Base-by-base conservation (phyloP, 2,888 invertebrate genomes). In the Craniophora ligustri region DNA sequence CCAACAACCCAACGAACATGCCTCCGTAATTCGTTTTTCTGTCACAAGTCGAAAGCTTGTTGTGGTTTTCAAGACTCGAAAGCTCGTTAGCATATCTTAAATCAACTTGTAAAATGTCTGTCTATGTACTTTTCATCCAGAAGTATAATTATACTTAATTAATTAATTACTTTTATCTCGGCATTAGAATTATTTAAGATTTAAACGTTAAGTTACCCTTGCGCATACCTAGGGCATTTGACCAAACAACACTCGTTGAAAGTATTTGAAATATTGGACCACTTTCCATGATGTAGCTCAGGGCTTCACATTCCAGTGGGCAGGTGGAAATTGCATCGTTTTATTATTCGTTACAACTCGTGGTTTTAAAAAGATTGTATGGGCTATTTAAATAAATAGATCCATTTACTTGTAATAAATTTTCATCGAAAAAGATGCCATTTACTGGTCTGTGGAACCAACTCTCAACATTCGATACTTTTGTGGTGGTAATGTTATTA, bases 231-330 rank as follows among this genome's bases (percentile, higher is more conserved):
- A 35, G 23, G 15, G 42, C 44, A 50, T 66, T 60, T 61, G 63
- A 55, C 56, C 38, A 51, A 61, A 56, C 48, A 60, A 47, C 58
- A 55, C 46, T 68, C 50, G 68, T 65, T 66, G 62, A 63, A 65
- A 69, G 65, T 71, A 76, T 82, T 86, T 86, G 84, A 87, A 86
- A 86, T 88, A 89, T 87, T 78, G 75, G 75, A 86, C 84, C 86
- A 87, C 87, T 88, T 88, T 87, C 87, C 79, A 71, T 81, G 81
- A 78, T 79, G 79, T 82, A 61, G 82, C 85, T 84, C 61, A 76
- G 69, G 81, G 81, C 85, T 71, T 68, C 67, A 78, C 85, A 84
- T 87, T 84, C 84, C 81, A 75, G 68, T 79, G 78, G 70, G 76
- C 86, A 85, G 85, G 84, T 86, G 82, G 83, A 86, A 86, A 87